These are phyloP conservation scores for Subanguina moxae DNA, from an alignment of 1,140 invertebrate species.

Conservation along the genomic window DNA sequence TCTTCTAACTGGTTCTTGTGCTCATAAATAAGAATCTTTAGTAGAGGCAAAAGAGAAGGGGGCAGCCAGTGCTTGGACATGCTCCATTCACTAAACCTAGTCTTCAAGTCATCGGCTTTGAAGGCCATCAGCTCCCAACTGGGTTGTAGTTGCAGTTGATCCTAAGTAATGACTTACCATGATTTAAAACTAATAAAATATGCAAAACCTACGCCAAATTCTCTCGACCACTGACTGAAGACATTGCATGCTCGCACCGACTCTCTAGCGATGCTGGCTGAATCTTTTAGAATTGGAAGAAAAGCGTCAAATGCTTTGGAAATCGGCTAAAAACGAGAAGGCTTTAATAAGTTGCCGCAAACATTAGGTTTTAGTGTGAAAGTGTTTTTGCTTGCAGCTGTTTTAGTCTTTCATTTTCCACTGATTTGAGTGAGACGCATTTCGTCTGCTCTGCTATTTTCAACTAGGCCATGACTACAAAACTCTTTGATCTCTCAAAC, in stretches of 20 bases:
- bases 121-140: constrained; percentile 41
- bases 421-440: no score
- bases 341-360: no score
- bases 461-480: no score
- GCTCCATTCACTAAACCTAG: constrained; percentile 27
- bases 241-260: constrained; percentile 12
- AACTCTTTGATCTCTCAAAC: no score
- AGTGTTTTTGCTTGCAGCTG: no score
- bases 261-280: constrained; percentile 34
- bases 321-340: constrained; percentile 36
- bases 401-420: no score
- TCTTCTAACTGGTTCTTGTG: constrained; percentile 25
- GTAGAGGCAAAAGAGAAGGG: constrained; percentile 31
- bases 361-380: no score
- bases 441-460: no score
- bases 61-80: constrained; percentile 36
- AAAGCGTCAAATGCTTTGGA: constrained; percentile 41
- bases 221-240: no score
- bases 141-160: constrained; percentile 38
- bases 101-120: constrained; percentile 40
- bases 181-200: background rate
- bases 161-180: constrained; percentile 15
- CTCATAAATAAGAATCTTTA: constrained; percentile 40
- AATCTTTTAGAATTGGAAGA: constrained; percentile 29
- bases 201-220: background rate